Percentiles rank a stretch among this genome's conserved stretches.
phyloP scores from a whole-genome alignment of 2,113 vertebrate genomes.

The Tricholaema leucomelas region DNA sequence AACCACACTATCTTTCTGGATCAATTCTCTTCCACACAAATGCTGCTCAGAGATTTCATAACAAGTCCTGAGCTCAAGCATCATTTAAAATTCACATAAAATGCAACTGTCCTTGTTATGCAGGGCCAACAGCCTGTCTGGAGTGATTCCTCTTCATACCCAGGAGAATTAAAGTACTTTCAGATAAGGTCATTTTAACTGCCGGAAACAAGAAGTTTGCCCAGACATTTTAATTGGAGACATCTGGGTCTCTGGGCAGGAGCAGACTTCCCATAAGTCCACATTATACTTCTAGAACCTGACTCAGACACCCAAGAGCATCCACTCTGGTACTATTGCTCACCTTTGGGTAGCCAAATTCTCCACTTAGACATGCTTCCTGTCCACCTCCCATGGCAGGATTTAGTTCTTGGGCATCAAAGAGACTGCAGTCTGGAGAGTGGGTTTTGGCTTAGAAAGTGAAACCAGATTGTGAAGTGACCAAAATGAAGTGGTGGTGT shows the following conservation, averaged over 20 bases:
- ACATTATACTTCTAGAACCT: fast-evolving
- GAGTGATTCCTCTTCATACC: not conserved
- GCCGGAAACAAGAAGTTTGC: not conserved
- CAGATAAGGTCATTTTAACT: not conserved
- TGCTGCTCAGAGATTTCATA: not conserved
- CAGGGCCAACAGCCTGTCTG: not conserved
- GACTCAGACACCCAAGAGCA: not conserved
- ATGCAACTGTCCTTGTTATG: not conserved
- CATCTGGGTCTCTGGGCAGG: fast-evolving
- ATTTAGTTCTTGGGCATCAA: not conserved
- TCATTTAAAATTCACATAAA: not conserved
- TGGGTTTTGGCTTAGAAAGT: not conserved
- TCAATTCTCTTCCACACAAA: not conserved
- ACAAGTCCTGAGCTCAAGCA: not conserved
- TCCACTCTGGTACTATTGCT: fast-evolving
- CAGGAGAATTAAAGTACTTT: fast-evolving
- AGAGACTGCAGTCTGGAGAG: fast-evolving
- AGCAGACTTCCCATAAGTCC: fast-evolving
- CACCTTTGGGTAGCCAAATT: not conserved
- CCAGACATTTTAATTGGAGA: not conserved
- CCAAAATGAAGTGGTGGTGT: fast-evolving
- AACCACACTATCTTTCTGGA: not conserved
- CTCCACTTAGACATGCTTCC: fast-evolving
- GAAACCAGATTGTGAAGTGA: not conserved
- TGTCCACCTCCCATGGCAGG: fast-evolving